These are phyloP conservation scores for Horisme vitalbata DNA, from an alignment of 2,888 invertebrate species.

Conservation along the genomic window DNA sequence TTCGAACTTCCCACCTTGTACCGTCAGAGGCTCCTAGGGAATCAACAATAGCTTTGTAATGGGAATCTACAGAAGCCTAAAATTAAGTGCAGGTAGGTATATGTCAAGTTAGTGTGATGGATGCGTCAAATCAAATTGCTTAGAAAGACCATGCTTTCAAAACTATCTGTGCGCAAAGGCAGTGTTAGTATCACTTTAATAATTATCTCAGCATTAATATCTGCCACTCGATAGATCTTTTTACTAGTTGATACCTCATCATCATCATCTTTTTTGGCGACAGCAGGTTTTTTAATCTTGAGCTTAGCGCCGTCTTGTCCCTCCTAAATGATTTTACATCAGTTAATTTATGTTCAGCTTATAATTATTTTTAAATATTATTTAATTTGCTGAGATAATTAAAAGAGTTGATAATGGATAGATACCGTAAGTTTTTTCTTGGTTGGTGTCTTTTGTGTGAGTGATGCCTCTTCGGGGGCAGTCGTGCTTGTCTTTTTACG, in stretches of 20 bases:
- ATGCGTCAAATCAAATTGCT: constrained; percentile 39
- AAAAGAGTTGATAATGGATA: constrained; percentile 44
- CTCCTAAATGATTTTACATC: constrained; percentile 48
- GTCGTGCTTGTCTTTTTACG: constrained; percentile 77
- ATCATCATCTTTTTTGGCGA: constrained; percentile 69
- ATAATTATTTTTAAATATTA: neutral
- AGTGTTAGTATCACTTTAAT: constrained; percentile 49
- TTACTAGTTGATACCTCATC: constrained; percentile 35
- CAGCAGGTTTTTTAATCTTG: constrained; percentile 76
- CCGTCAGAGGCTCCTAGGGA: constrained; percentile 71
- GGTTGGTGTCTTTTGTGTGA: constrained; percentile 77
- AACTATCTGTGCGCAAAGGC: constrained; percentile 37
- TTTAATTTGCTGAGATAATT: constrained; percentile 60
- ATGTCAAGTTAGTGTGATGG: constrained; percentile 54
- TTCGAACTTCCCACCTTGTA: constrained; percentile 77
- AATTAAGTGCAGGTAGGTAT: constrained; percentile 50
- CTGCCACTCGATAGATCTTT: neutral
- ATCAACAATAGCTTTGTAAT: constrained; percentile 60
- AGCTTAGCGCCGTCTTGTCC: constrained; percentile 74
- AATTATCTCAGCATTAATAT: constrained; percentile 62
- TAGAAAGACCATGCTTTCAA: constrained; percentile 46
- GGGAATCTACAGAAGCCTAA: constrained; percentile 50
- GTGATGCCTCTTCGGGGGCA: constrained; percentile 76
- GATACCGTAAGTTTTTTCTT: constrained; percentile 79
- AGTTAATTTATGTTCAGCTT: neutral